Evolutionary conservation across 2,888 invertebrate species (phyloP).

Genomic region (Adelognathus sp.): DNA sequence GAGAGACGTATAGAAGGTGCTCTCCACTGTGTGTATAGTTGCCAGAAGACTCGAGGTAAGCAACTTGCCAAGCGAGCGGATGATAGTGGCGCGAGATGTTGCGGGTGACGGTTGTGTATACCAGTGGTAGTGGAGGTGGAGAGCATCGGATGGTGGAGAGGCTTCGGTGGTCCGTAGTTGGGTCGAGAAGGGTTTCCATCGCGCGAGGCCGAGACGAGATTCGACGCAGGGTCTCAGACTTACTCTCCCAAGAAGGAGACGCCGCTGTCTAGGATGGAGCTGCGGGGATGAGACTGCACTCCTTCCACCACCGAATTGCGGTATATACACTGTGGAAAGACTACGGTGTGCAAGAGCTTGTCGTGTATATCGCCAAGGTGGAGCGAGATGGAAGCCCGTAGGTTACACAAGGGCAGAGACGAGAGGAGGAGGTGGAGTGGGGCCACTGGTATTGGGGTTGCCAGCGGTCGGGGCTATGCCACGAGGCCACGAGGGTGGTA

Average conservation of each 20-base stretch:
- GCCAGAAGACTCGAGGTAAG: conserved; percentile 72
- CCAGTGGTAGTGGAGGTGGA: conserved; percentile 25
- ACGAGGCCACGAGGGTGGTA: conserved; percentile 71
- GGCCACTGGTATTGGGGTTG: conserved; percentile 64
- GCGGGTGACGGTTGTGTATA: conserved; percentile 26
- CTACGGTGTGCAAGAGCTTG: conserved; percentile 15
- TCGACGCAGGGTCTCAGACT: conserved; percentile 1
- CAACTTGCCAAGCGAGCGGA: conserved; percentile 68
- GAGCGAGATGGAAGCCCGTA: conserved; percentile 41
- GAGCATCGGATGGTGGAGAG: no score
- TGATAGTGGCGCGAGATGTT: conserved; percentile 15
- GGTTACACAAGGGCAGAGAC: conserved; percentile 30
- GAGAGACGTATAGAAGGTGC: conserved; percentile 71
- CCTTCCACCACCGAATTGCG: not conserved
- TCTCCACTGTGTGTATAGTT: conserved; percentile 72
- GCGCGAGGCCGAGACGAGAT: not conserved
- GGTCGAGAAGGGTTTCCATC: conserved; percentile 18
- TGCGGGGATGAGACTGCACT: conserved; percentile 28
- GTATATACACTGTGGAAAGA: not conserved
- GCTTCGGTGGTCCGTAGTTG: conserved; percentile 21
- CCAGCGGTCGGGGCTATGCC: conserved; percentile 67
- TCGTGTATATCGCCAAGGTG: conserved; percentile 42
- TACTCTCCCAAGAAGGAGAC: conserved; percentile 17
- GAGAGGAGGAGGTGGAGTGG: conserved; percentile 28
- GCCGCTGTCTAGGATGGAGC: conserved; percentile 28